Base-by-base conservation (phyloP, 2,888 invertebrate species). In the Drosophila prostipennis region DNA sequence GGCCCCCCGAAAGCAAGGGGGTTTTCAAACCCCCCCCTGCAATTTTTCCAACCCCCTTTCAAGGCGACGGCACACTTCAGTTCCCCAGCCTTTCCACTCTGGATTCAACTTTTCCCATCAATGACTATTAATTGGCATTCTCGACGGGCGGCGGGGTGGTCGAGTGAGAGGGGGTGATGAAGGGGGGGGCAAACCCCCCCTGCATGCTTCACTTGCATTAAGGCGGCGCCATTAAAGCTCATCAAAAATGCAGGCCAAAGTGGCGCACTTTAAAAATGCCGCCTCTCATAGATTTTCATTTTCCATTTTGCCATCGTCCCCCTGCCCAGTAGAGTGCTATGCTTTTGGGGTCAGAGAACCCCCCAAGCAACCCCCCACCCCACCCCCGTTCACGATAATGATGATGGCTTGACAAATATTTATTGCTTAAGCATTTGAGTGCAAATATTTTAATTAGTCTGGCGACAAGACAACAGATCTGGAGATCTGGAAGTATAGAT, bases 381-480 rank as follows among this genome's bases (percentile, higher is more conserved):
- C 37, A 19, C 16, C 32, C 45, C 32, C 29, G n/a, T n/a, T n/a
- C n/a, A n/a, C 16, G 48, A 61, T 82, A 87, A 82, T 82, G 82
- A 87, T 85, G 82, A 82, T 82, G 67, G 82, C 82, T 87, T 83
- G 82, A 83, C 88, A 83, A 83, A 83, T 83, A 84, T 84, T 84
- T 84, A 84, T 84, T 88, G 87, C 89, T 78, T 74, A 80, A 88
- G 80, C 87, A 78, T 84, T 88, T 88, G 89, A 84, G 89, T 88
- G 89, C 89, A 84, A 88, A 84, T 88, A 84, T 84, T 84, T 84
- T 88, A 84, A 84, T 84, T 84, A 88, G 87, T 76, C 80, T 77
- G 82, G 77, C 82, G 86, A 87, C 88, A 76, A 74, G 64, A 52
- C 73, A 72, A 71, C 64, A 72, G 55, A 58, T 55, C 51, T 37